Conservation (phyloP, 2,797 vertebrate species). For the Pantherophis vulpinus region DNA sequence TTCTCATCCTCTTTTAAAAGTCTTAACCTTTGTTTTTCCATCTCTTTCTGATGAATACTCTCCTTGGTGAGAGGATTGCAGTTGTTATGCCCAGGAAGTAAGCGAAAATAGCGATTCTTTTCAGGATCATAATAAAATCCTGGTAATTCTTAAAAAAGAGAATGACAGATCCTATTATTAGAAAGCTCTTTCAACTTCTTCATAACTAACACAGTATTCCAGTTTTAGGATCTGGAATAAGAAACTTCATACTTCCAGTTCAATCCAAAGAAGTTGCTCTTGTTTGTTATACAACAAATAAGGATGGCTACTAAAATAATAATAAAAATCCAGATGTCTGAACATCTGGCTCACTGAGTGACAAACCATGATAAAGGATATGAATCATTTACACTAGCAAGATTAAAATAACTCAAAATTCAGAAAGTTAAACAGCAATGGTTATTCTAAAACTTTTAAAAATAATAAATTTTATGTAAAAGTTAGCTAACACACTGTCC, state of each 20-base stretch:
- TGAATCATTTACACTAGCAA: not conserved
- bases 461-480: not conserved
- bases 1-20: conserved; percentile 84
- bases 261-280: not conserved
- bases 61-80: conserved; percentile 94
- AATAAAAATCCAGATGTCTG: not conserved
- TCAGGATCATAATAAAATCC: conserved; percentile 95
- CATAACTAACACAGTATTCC: not conserved
- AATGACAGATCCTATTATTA: conserved; percentile 1
- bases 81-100: conserved; percentile 95
- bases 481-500: not conserved
- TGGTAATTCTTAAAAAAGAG: conserved; percentile 80
- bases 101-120: conserved; percentile 95
- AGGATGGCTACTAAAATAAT: not conserved
- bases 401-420: not conserved
- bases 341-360: not conserved
- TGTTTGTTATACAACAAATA: not conserved
- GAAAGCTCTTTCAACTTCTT: not conserved
- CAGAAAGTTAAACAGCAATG: not conserved
- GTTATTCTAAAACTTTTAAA: not conserved
- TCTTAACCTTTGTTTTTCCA: conserved; percentile 79
- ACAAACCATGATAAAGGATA: not conserved
- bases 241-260: not conserved
- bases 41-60: conserved; percentile 78
- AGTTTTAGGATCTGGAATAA: not conserved